Base-by-base conservation (phyloP, 2,797 vertebrate species). In the Orientallactaga sibirica region DNA sequence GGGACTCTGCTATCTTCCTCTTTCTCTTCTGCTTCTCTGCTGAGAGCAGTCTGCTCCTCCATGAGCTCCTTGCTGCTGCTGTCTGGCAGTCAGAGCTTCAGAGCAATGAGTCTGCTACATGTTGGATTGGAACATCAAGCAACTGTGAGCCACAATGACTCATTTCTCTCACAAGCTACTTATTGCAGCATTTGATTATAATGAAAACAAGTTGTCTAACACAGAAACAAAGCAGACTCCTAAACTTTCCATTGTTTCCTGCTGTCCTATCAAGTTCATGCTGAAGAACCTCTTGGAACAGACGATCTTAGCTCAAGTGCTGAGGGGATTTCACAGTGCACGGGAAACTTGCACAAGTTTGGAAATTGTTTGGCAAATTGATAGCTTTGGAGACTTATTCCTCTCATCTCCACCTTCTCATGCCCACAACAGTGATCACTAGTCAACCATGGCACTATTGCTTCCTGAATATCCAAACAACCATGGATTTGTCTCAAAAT, bases 401-500 rank as follows among this genome's bases (percentile, higher is more conserved):
- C 43, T n/a, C 1, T 14, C 55, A 58, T 58, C 14, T 58, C 55
- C 55, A 58, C 2, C 55, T 16, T 66, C 19, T n/a, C 3, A 27
- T 58, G 0, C 15, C 10, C 12, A 33, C 19, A 64, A 3, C 5
- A 55, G 8, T 75, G 64, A 52, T 77, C 14, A 73, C 10, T 37
- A 76, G 76, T 61, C 74, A 64, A 7, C 87, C 41, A 91, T 4
- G 33, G 24, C 7, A 55, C 55, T 66, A 10, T 85, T 75, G 91
- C 85, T 93, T 11, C 84, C 24, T 61, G 2, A 33, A 6, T 27
- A 27, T n/a, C 77, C 24, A 88, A 79, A n/a, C 22, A 70, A n/a
- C 25, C 15, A 41, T 62, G 61, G 19, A 91, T 70, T 77, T 81
- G 14, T 78, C 48, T 77, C 76, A 76, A 86, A 92, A 55, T 27